These are phyloP conservation scores for Podarcis raffonei DNA, from an alignment of 2,113 vertebrate genomes.

Conservation along the genomic window DNA sequence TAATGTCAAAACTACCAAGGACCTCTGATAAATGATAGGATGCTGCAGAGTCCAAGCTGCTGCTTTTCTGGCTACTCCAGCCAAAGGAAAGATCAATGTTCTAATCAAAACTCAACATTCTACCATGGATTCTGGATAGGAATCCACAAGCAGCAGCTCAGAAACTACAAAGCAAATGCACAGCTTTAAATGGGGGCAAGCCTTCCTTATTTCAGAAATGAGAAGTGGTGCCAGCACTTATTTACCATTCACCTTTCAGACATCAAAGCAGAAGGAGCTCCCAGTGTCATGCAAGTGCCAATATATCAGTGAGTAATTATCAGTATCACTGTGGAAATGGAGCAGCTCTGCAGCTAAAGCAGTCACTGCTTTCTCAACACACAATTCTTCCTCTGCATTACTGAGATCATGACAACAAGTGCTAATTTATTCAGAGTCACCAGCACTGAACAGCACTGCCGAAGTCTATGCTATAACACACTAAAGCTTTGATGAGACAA, in stretches of 20 bases:
- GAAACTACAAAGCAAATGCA: not conserved
- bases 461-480: not conserved
- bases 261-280: not conserved
- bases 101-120: not conserved
- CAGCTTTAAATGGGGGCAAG: not conserved
- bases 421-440: conserved; percentile 68
- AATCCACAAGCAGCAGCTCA: not conserved
- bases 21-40: not conserved
- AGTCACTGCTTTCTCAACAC: not conserved
- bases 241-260: not conserved
- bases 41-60: too few species aligned
- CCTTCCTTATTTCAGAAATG: accelerated
- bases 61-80: not conserved
- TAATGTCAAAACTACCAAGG: not conserved
- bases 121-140: not conserved
- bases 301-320: not conserved
- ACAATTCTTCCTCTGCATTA: conserved; percentile 58
- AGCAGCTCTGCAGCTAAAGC: not conserved
- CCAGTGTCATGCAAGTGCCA: not conserved
- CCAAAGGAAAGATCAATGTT: not conserved
- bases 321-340: conserved; percentile 25
- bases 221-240: conserved; percentile 32
- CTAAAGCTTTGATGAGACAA: not conserved
- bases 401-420: conserved; percentile 44
- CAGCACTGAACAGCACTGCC: not conserved